phyloP scores from a whole-genome alignment of 2,113 vertebrate species.

The Marcusenius ussheri region DNA sequence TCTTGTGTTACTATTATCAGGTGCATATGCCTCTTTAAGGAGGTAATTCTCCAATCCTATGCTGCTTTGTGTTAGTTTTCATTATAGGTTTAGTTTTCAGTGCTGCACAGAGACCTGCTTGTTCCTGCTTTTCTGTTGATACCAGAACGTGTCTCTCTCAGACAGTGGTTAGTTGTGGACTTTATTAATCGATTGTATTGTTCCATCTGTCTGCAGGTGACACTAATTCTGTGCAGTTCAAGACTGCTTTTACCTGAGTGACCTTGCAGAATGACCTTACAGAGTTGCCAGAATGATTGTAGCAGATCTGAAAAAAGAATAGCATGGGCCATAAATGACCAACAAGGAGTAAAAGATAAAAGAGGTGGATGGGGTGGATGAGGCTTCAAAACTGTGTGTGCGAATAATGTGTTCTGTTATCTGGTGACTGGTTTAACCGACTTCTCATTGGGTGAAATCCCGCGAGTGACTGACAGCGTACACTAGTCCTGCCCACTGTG shows the following conservation, averaged over 20 bases:
- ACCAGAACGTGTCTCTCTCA: not conserved
- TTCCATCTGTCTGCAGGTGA: not conserved
- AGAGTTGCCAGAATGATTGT: not conserved
- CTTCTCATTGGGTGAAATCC: not conserved
- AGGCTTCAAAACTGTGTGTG: not conserved
- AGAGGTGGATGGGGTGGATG: not conserved
- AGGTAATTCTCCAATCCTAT: not conserved
- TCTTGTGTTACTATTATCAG: not conserved
- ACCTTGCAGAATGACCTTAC: not conserved
- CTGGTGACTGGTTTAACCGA: not conserved
- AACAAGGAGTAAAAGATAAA: not conserved
- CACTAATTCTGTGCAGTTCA: not conserved
- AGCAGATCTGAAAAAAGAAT: not conserved
- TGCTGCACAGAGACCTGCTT: not conserved
- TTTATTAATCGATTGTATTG: not conserved
- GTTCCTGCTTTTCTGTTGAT: not conserved
- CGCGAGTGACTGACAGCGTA: not conserved
- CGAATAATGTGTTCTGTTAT: not conserved
- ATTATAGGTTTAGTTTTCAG: not conserved
- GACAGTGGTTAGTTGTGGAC: not conserved
- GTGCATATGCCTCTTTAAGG: not conserved
- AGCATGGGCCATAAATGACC: not conserved
- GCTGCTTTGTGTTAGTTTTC: not conserved
- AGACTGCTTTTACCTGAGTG: not conserved
- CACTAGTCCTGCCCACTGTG: not conserved